Conservation (phyloP, 2,888 invertebrate species). For the Phlogophora meticulosa region DNA sequence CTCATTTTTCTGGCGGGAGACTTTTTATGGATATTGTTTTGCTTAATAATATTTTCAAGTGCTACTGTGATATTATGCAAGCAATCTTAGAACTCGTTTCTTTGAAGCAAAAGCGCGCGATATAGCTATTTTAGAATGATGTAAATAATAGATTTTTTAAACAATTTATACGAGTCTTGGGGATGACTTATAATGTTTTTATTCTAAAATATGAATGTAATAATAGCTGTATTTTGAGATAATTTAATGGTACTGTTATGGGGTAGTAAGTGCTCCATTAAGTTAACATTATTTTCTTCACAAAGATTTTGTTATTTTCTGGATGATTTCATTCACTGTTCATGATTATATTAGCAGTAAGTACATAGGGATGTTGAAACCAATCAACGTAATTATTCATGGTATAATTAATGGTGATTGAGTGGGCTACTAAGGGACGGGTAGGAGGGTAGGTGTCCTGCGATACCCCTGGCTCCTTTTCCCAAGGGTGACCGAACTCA, state of each 20-base stretch:
- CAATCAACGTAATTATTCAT: slow-evolving; percentile 53
- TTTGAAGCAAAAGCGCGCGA: slow-evolving; percentile 24
- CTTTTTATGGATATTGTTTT: slow-evolving; percentile 69
- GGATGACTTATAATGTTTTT: slow-evolving; percentile 40
- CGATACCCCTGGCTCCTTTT: slow-evolving; percentile 31
- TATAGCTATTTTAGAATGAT: slow-evolving; percentile 33
- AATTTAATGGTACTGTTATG: slow-evolving; percentile 43
- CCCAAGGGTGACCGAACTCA: slow-evolving; percentile 22
- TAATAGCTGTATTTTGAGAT: slow-evolving; percentile 38
- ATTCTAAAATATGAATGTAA: slow-evolving; percentile 35
- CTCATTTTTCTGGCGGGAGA: slow-evolving; percentile 68
- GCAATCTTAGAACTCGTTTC: slow-evolving; percentile 50
- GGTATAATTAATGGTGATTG: slow-evolving; percentile 55
- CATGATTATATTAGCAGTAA: slow-evolving; percentile 9
- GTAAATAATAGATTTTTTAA: slow-evolving; percentile 48
- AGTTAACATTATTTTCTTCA: slow-evolving; percentile 33
- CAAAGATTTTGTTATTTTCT: slow-evolving; percentile 4
- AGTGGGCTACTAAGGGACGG: slow-evolving; percentile 32
- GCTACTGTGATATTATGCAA: slow-evolving; percentile 55
- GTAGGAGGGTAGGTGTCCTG: slow-evolving; percentile 39
- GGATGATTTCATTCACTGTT: background rate
- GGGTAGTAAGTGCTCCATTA: slow-evolving; percentile 36
- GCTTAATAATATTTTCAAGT: slow-evolving; percentile 63
- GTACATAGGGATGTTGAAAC: slow-evolving; percentile 8
- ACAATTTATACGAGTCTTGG: slow-evolving; percentile 23